Base-by-base conservation (phyloP, 1,140 invertebrate genomes). In the Pseudoatta argentina region DNA sequence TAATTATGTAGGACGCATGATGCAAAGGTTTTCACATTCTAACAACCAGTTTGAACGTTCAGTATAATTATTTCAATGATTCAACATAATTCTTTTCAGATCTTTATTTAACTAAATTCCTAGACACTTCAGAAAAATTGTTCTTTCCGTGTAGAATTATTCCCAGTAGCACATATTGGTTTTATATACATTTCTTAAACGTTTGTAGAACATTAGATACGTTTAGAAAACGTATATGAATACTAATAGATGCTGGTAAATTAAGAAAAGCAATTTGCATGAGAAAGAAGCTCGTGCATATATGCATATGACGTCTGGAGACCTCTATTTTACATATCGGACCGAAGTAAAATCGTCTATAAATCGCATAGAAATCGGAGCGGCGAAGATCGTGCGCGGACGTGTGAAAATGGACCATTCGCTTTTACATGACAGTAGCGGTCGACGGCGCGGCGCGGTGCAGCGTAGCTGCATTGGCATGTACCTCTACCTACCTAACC, bases 321-420 rank as follows among this genome's bases (percentile, higher is more conserved):
- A 67, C 7, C 39, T 59, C 14, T n/a, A 0, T 44, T 8, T 39
- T 24, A 8, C 18, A 5, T 44, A 44, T 44, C 53, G 24, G 21
- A 39, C 18, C 30, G 3, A 21, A 39, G 18, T 30, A 24, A 72
- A 72, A 27, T 48, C 78, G 53, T 21, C 1, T 69, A 5, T 14
- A 44, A 67, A 67, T 39, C 64, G 64, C 18, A 21, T 48, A 69
- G 39, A 69, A 51, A 69, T 67, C 66, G 66, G 66, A 67, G 66
- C 53, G 30, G 57, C 6, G 34, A 14, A 18, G 18, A 16, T 59
- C 77, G 39, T 14, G 51, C 53, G 48, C n/a, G 76, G 82, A 86
- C 76, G 89, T 86, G 90, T 85, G 89, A 87, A 91, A 91, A 91
- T 91, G 87, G 90, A 92, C 81, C 91, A 72, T 75, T 89, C 86